A percentile compares a stretch with the other conserved stretches of the same genome.
These are phyloP conservation scores for Myrmecophaga tridactyla DNA, from an alignment of 2,113 vertebrate genomes.

Conservation along the genomic window DNA sequence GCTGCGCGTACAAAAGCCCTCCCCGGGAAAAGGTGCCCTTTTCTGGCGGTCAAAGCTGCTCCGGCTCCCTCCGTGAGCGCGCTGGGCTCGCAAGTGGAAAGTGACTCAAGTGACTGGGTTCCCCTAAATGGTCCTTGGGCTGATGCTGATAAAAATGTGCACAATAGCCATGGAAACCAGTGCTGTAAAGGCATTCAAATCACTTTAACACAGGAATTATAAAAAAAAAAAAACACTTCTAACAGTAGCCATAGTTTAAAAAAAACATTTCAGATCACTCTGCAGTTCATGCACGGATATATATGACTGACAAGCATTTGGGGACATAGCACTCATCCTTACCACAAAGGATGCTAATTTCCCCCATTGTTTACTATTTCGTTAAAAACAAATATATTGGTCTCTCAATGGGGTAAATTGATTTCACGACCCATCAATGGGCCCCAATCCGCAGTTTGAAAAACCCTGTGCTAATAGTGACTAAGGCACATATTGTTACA, in stretches of 20 bases:
- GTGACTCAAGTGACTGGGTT: not conserved
- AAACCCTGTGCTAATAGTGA: not conserved
- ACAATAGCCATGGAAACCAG: too few species aligned
- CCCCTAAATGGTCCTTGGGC: not conserved
- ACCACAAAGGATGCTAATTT: not conserved
- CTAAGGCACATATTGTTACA: not conserved
- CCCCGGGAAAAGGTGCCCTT: accelerated
- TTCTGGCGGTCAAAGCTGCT: too few species aligned
- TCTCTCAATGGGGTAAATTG: not conserved
- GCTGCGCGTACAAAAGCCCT: not conserved
- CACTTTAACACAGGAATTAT: not conserved
- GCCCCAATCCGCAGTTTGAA: not conserved
- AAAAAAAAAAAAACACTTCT: not conserved
- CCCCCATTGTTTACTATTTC: not conserved
- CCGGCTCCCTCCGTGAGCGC: too few species aligned
- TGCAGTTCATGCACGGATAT: not conserved
- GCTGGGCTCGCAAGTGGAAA: too few species aligned
- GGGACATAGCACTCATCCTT: not conserved
- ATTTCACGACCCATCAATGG: not conserved
- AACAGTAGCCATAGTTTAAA: not conserved
- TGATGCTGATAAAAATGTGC: not conserved
- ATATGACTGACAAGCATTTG: not conserved
- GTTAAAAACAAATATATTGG: not conserved
- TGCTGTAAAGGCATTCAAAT: not conserved
- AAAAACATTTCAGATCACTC: not conserved